Conservation (phyloP, 1,140 invertebrate species). For the Drosophila aff. region DNA sequence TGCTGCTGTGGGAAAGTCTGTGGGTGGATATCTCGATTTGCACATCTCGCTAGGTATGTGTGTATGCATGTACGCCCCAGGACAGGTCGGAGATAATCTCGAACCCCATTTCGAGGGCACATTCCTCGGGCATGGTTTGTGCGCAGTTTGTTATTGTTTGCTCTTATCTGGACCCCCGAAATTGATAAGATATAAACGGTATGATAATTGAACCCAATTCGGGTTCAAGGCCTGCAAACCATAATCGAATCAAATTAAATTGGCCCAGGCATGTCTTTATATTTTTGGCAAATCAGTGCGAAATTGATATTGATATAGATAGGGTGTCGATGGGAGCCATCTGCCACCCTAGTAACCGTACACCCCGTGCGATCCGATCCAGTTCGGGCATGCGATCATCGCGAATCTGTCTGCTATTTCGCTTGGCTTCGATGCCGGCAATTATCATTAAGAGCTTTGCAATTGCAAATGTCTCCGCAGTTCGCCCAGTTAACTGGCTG, state of each 20-base stretch:
- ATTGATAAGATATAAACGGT: conserved; percentile 59
- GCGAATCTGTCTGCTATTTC: conserved; percentile 60
- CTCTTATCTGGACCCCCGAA: conserved; percentile 51
- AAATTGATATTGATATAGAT: conserved; percentile 44
- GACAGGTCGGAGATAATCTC: conserved; percentile 32
- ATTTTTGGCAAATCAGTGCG: conserved; percentile 35
- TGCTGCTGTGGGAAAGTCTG: conserved; percentile 19
- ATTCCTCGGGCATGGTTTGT: conserved; percentile 36
- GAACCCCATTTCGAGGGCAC: conserved; percentile 8
- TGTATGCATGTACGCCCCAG: no score
- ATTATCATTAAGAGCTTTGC: conserved; percentile 37
- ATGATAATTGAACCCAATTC: conserved; percentile 66
- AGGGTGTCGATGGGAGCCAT: conserved; percentile 4
- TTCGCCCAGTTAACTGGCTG: conserved; percentile 7
- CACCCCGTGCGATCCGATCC: not conserved
- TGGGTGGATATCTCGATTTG: conserved; percentile 17
- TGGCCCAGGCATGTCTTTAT: conserved; percentile 22
- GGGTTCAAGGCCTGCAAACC: conserved; percentile 66
- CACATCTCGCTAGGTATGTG: not conserved
- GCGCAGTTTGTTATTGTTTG: conserved; percentile 60
- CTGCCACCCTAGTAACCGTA: conserved; percentile 1
- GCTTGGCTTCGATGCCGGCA: conserved; percentile 48
- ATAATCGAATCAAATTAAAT: conserved; percentile 52
- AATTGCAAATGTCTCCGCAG: conserved; percentile 15
- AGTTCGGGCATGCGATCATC: conserved; percentile 30